These are phyloP conservation scores for Vespertilio murinus DNA, from an alignment of 2,797 vertebrate genomes.

Conservation along the genomic window DNA sequence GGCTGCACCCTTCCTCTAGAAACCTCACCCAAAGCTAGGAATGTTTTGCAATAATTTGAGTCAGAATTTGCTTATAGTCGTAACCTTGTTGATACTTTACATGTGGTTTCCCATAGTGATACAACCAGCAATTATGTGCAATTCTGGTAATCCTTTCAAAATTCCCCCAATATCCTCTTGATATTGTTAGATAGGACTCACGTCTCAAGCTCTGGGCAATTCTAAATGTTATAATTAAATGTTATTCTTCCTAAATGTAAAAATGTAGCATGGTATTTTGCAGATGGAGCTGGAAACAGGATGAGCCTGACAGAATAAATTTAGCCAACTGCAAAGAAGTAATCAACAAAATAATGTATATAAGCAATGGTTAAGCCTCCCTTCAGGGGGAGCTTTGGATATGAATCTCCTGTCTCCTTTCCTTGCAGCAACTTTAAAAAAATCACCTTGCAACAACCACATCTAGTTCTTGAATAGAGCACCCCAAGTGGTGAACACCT, in stretches of 20 bases:
- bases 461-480: background rate
- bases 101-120: conserved; percentile 12
- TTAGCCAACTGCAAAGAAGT: background rate
- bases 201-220: background rate
- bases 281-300: background rate
- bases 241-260: background rate
- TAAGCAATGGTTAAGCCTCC: background rate
- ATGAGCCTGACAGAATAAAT: background rate
- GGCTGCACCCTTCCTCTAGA: conserved; percentile 30
- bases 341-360: background rate
- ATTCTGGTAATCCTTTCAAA: conserved; percentile 45
- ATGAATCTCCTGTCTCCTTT: background rate
- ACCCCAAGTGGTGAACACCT: background rate
- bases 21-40: conserved; percentile 32
- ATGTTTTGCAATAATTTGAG: conserved; percentile 63
- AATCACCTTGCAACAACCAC: background rate
- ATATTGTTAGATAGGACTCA: background rate
- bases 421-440: background rate
- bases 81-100: conserved; percentile 38
- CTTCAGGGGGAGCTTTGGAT: background rate
- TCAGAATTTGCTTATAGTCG: conserved; percentile 45
- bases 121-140: conserved; percentile 3
- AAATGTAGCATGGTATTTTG: background rate
- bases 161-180: background rate
- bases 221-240: background rate